These are phyloP conservation scores for Hypomecis punctinalis DNA, from an alignment of 2,888 invertebrate genomes.

Conservation along the genomic window DNA sequence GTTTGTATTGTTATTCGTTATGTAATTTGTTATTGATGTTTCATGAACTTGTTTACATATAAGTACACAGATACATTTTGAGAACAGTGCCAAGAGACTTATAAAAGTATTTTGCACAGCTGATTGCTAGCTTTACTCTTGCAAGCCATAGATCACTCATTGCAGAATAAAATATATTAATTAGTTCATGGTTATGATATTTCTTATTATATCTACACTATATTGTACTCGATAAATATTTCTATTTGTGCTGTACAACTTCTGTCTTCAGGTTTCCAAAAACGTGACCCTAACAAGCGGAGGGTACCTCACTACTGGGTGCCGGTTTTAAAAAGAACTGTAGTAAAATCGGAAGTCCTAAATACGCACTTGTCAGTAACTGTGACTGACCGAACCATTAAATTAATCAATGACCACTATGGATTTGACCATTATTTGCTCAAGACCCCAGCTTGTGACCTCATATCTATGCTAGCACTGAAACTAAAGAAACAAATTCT, in stretches of 20 bases:
- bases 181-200: no score
- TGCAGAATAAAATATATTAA: no score
- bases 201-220: no score
- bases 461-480: conserved; percentile 93
- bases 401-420: conserved; percentile 93
- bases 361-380: conserved; percentile 92
- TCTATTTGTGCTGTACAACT: conserved; percentile 7
- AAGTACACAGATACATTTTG: not conserved
- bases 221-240: not conserved
- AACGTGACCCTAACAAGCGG: conserved; percentile 83
- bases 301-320: conserved; percentile 95
- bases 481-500: conserved; percentile 94
- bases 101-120: not conserved
- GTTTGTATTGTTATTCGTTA: conserved; percentile 11
- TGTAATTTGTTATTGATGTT: conserved; percentile 27
- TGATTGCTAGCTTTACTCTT: no score
- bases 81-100: not conserved
- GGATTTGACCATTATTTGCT: conserved; percentile 98
- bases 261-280: conserved; percentile 86
- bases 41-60: conserved; percentile 20
- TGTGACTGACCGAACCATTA: conserved; percentile 93
- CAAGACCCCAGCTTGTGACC: conserved; percentile 96
- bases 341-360: conserved; percentile 95
- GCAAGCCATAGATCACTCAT: no score
- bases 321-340: conserved; percentile 90